Evolutionary conservation across 1,140 invertebrate species (phyloP).

Genomic region (Saccostrea echinata): DNA sequence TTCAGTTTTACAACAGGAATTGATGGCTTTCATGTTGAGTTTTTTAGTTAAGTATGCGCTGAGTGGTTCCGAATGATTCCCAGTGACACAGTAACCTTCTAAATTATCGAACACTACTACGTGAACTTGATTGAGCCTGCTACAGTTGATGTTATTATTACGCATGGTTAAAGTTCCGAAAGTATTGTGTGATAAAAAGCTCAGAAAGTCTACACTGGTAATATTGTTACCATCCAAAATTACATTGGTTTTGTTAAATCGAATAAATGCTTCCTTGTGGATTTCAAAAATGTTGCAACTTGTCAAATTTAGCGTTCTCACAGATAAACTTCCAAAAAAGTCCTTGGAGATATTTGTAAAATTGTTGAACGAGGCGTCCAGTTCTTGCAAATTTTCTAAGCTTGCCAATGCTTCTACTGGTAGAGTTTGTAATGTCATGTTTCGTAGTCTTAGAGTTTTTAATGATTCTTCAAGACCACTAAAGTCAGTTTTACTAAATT

Average conservation of each 20-base stretch:
- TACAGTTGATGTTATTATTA: neutral
- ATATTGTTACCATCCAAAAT: constrained; percentile 8
- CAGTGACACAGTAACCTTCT: neutral
- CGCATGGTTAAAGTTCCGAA: neutral
- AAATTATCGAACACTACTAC: neutral
- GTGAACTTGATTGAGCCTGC: neutral
- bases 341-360: constrained; percentile 5
- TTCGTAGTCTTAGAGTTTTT: neutral
- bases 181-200: neutral
- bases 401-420: neutral
- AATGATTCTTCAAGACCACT: constrained; percentile 9
- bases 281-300: constrained; percentile 32
- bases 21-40: neutral
- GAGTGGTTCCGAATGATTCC: neutral
- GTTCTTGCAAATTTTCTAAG: neutral
- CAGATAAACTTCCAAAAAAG: neutral
- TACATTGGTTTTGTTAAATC: neutral
- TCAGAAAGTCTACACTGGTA: neutral
- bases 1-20: neutral
- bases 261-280: neutral
- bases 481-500: neutral
- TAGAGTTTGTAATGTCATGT: neutral
- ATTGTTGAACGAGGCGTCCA: constrained; percentile 16
- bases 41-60: neutral
- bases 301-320: neutral